Conservation (phyloP, 2,113 vertebrate genomes). For the Scartelaos histophorus region DNA sequence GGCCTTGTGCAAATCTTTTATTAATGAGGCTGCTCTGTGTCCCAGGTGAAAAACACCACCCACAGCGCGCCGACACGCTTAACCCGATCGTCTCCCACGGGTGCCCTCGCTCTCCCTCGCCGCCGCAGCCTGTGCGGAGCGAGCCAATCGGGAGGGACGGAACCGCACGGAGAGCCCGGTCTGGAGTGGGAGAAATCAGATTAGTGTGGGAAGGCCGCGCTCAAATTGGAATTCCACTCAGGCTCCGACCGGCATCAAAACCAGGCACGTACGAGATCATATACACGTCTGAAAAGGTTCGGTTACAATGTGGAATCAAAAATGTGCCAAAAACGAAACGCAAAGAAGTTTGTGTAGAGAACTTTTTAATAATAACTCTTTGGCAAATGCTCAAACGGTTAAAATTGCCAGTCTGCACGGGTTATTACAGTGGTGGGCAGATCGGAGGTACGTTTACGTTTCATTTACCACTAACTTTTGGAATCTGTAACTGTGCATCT, state of each 20-base stretch:
- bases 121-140: not conserved
- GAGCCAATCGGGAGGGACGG: constrained; percentile 32
- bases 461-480: not conserved
- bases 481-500: not conserved
- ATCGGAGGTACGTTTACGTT: not conserved
- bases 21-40: constrained; percentile 68
- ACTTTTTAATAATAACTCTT: constrained; percentile 1
- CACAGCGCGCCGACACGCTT: constrained; percentile 38
- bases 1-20: constrained; percentile 64
- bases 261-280: constrained; percentile 13
- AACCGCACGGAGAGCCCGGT: constrained; percentile 23
- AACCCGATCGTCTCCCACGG: constrained; percentile 51
- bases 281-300: constrained; percentile 32
- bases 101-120: constrained; percentile 13
- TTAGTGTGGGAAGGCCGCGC: constrained; percentile 31
- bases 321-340: constrained; percentile 4
- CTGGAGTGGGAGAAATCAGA: constrained; percentile 30
- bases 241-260: constrained; percentile 23
- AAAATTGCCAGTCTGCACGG: not conserved
- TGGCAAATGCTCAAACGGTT: not conserved
- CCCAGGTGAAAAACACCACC: constrained; percentile 55
- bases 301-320: constrained; percentile 4
- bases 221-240: constrained; percentile 36
- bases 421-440: not conserved
- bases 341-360: not conserved